Evolutionary conservation across 1,140 invertebrate genomes (phyloP).

Genomic region (Drosophila lacteicornis): DNA sequence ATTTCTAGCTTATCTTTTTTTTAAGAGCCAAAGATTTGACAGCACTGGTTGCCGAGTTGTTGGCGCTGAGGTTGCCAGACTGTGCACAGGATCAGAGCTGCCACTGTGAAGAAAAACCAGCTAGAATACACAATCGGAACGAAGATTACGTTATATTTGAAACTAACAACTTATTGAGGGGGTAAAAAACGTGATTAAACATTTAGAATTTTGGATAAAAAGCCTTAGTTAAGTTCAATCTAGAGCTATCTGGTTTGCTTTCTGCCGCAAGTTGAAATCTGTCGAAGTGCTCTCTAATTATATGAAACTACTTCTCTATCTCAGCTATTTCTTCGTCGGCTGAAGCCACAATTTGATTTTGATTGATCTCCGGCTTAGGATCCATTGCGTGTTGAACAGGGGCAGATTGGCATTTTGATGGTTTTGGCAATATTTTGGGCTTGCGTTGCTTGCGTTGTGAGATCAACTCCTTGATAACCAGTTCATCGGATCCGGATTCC

Average conservation of each 20-base stretch:
- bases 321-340: background rate
- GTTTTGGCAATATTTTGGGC: conserved; percentile 15
- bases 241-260: background rate
- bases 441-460: background rate
- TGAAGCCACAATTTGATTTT: background rate
- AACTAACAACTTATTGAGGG: background rate
- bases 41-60: conserved; percentile 23
- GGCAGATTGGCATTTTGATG: background rate
- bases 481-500: conserved; percentile 2
- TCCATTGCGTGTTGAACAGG: background rate
- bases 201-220: conserved; percentile 13
- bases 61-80: conserved; percentile 25
- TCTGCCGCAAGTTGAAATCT: background rate
- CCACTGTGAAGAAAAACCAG: background rate
- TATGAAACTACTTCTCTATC: background rate
- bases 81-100: background rate
- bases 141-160: background rate
- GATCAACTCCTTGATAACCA: background rate
- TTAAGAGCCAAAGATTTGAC: no score
- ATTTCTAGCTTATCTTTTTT: no score
- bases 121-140: background rate
- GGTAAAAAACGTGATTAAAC: conserved; percentile 4
- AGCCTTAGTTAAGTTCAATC: background rate
- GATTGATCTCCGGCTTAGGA: background rate
- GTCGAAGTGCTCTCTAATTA: background rate